Conservation (phyloP, 2,888 invertebrate genomes). For the Hydroisotoma schaefferi region DNA sequence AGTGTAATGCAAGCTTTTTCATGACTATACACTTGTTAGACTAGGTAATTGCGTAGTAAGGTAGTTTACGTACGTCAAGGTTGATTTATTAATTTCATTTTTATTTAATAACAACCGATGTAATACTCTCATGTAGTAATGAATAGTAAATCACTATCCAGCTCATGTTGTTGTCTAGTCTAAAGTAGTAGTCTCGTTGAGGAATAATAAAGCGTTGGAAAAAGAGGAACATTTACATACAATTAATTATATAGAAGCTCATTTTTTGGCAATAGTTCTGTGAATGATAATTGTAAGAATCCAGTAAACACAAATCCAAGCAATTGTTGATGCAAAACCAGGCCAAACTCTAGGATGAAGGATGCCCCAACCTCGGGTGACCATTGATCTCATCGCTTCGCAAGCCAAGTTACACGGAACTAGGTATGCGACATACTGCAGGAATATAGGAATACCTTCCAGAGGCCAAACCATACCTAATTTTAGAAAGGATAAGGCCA, state of each 20-base stretch:
- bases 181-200: background rate
- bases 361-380: slow-evolving; percentile 35
- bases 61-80: too few relatives aligned
- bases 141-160: background rate
- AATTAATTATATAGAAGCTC: slow-evolving; percentile 3
- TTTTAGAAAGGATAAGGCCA: too few relatives aligned
- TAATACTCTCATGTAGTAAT: background rate
- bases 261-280: slow-evolving; percentile 19
- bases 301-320: slow-evolving; percentile 36
- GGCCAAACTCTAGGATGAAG: slow-evolving; percentile 36
- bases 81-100: too few relatives aligned
- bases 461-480: slow-evolving; percentile 38
- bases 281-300: slow-evolving; percentile 28
- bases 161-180: background rate
- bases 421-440: slow-evolving; percentile 33
- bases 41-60: too few relatives aligned
- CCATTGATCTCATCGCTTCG: slow-evolving; percentile 33
- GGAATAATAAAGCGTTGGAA: background rate
- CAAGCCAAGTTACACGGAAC: slow-evolving; percentile 38
- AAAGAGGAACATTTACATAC: background rate
- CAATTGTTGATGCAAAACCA: slow-evolving; percentile 32
- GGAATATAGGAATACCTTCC: slow-evolving; percentile 29
- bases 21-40: too few relatives aligned
- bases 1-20: too few relatives aligned
- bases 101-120: too few relatives aligned